Evolutionary conservation across 2,113 vertebrate species (phyloP), one percentile per base, ranked within the genome.

Genomic region (Progne subis): DNA sequence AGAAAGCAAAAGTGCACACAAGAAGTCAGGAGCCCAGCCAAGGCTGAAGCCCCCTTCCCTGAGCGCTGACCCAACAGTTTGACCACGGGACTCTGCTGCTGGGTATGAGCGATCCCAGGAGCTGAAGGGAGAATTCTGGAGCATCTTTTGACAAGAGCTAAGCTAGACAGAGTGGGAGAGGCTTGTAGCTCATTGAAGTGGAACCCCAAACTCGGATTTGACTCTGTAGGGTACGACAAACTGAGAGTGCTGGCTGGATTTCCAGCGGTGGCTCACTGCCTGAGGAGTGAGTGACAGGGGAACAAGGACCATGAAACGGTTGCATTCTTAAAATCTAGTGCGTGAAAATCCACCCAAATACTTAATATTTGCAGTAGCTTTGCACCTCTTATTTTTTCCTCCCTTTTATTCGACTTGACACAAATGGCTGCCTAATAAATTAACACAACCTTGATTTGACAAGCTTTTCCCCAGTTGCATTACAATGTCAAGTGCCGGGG

Each of bases 361-460:
- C 64, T 76, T 65, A 16, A 8, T 76, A 84, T 77, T 86, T 84
- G 59, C n/a, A 53, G 78, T 9, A 70, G 61, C n/a, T 83, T 88
- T 96, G 90, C 37, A 93, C 56, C 79, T 83, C 75, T 57, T 68
- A 12, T 72, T 88, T 90, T 68, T 57, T 14, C 3, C 68, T 68
- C 46, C 68, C 65, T 90, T 91, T 93, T 92, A 88, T 89, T 93
- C 56, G 20, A 6, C 41, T 50, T 87, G 81, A 75, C 64, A 81
- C 15, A 9, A 89, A 47, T 56, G 86, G 67, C 60, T 49, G 84
- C 78, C 89, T 95, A 88, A 96, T 92, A 93, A 96, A 96, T 97
- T 87, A 95, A 71, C 83, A 81, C 77, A 93, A 83, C 85, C 92
- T 86, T 96, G 79, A 81, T 87, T 95, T 96, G 96, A 96, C 90